Evolutionary conservation across 2,797 vertebrate species (phyloP).

Genomic region (Chiroxiphia lanceolata): DNA sequence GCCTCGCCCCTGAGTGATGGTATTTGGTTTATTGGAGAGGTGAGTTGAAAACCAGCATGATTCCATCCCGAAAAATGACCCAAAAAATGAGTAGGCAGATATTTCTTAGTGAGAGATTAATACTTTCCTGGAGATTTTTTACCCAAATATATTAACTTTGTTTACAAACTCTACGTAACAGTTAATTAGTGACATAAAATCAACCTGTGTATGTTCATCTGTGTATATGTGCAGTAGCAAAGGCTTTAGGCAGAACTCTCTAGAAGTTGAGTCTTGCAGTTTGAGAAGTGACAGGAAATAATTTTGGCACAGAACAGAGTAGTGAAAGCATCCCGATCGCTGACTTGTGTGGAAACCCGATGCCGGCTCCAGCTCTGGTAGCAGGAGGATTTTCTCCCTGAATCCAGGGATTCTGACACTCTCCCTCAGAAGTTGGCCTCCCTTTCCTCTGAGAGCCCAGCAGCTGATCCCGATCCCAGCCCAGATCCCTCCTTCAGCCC

Average conservation of each 20-base stretch:
- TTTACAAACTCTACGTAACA: not conserved
- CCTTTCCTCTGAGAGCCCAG: not conserved
- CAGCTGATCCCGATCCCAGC: slow-evolving; percentile 51
- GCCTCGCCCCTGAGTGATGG: not conserved
- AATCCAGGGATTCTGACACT: not conserved
- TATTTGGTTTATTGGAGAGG: slow-evolving; percentile 57
- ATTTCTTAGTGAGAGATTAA: not conserved
- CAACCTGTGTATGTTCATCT: not conserved
- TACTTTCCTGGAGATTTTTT: not conserved
- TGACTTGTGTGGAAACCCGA: not conserved
- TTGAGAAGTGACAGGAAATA: not conserved
- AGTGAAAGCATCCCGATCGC: not conserved
- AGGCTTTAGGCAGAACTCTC: not conserved
- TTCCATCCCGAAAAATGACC: not conserved
- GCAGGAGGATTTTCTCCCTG: not conserved
- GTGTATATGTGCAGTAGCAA: not conserved
- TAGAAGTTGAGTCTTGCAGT: not conserved
- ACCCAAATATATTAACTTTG: slow-evolving; percentile 61
- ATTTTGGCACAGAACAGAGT: not conserved
- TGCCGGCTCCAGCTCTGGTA: not conserved
- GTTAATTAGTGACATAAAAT: slow-evolving; percentile 1
- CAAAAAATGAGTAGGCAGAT: not conserved
- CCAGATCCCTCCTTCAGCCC: slow-evolving; percentile 51
- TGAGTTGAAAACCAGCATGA: slow-evolving; percentile 5
- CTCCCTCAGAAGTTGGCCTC: slow-evolving; percentile 12